phyloP scores from a whole-genome alignment of 2,888 invertebrate genomes.

The Macrosiphum euphorbiae region DNA sequence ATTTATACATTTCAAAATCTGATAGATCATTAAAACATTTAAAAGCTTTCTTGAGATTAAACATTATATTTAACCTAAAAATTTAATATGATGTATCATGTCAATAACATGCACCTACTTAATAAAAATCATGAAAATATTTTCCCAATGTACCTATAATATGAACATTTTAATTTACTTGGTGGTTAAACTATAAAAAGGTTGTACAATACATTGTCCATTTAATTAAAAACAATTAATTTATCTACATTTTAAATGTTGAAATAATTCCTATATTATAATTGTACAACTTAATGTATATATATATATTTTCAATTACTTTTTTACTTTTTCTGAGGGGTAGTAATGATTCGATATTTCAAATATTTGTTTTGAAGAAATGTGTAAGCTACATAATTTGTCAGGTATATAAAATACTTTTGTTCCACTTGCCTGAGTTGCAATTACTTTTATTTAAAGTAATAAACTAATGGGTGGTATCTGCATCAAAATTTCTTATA shows the following conservation, averaged over 20 bases:
- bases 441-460: neutral
- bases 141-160: neutral
- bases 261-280: too few species aligned
- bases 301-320: neutral
- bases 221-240: neutral
- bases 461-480: neutral
- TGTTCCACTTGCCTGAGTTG: neutral
- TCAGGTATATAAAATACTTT: neutral
- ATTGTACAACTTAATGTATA: neutral
- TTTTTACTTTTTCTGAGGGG: neutral
- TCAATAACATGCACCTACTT: neutral
- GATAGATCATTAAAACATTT: too few species aligned
- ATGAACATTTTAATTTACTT: neutral
- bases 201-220: neutral
- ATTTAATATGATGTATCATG: neutral
- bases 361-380: neutral
- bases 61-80: neutral
- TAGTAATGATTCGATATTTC: neutral
- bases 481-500: neutral
- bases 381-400: neutral
- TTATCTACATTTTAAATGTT: neutral
- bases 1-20: too few species aligned
- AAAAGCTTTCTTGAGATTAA: too few species aligned
- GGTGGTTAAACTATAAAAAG: neutral
- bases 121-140: neutral